Conservation (phyloP, 2,113 vertebrate species). For the Cacatua alba region DNA sequence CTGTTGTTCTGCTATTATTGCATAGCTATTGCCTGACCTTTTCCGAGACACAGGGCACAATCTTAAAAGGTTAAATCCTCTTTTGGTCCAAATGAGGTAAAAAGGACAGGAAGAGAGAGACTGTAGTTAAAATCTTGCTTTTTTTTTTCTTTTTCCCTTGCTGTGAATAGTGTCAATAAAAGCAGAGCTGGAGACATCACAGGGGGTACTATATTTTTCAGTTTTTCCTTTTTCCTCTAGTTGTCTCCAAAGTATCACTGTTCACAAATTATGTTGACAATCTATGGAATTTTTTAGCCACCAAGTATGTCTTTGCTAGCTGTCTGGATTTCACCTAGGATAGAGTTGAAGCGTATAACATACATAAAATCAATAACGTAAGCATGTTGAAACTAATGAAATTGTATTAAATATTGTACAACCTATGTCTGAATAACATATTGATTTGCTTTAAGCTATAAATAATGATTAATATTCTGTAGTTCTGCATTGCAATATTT, state of each 20-base stretch:
- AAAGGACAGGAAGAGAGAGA: background rate
- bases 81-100: background rate
- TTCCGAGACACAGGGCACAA: background rate
- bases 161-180: background rate
- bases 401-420: background rate
- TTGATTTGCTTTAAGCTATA: background rate
- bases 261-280: background rate
- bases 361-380: background rate
- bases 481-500: background rate
- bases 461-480: background rate
- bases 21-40: background rate
- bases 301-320: background rate
- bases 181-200: background rate
- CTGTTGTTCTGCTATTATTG: background rate
- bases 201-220: background rate
- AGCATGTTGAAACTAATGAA: background rate
- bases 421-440: background rate
- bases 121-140: background rate
- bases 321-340: background rate
- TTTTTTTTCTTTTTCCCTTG: background rate
- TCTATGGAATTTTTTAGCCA: background rate
- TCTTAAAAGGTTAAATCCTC: background rate
- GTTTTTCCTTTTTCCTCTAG: background rate
- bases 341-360: background rate
- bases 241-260: background rate